phyloP scores from a whole-genome alignment of 23 tunicate species.

The Ascidia mentula region DNA sequence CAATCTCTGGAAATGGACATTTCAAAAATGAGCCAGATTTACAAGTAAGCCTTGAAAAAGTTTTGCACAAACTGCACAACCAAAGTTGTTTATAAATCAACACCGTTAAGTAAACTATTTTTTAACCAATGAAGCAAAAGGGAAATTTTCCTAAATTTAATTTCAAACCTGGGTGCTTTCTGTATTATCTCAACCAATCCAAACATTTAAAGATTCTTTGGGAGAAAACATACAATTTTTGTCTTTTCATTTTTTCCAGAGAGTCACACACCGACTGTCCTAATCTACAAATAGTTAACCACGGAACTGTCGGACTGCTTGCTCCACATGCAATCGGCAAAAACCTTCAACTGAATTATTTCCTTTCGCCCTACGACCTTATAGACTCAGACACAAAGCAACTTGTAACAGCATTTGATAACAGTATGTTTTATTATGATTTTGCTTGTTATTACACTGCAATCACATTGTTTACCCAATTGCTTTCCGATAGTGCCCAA shows the following conservation, averaged over 20 bases:
- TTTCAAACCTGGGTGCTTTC: too few species aligned
- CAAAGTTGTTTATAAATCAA: too few species aligned
- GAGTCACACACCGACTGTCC: slow-evolving; percentile 55
- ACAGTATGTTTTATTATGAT: not conserved
- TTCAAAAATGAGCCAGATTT: slow-evolving; percentile 67
- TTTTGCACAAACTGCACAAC: too few species aligned
- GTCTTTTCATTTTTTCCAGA: slow-evolving; percentile 16
- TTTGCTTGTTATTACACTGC: too few species aligned
- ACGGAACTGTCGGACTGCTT: slow-evolving; percentile 70
- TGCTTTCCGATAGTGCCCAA: not conserved
- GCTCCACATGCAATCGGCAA: slow-evolving; percentile 54
- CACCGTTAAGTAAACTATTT: too few species aligned
- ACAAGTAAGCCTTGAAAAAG: slow-evolving; percentile 59
- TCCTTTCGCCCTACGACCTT: slow-evolving; percentile 79
- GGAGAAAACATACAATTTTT: not conserved
- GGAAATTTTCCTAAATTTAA: too few species aligned
- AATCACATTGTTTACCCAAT: too few species aligned
- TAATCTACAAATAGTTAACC: slow-evolving; percentile 31
- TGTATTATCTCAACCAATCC: too few species aligned
- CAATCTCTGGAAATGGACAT: slow-evolving; percentile 80
- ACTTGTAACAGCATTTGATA: not conserved
- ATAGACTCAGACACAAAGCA: slow-evolving; percentile 36
- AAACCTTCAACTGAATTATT: slow-evolving; percentile 42
- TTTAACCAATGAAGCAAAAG: too few species aligned
- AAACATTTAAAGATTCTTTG: too few species aligned